Evolutionary conservation across 2,888 invertebrate genomes (phyloP).

Genomic region (Drosophila ezoana): DNA sequence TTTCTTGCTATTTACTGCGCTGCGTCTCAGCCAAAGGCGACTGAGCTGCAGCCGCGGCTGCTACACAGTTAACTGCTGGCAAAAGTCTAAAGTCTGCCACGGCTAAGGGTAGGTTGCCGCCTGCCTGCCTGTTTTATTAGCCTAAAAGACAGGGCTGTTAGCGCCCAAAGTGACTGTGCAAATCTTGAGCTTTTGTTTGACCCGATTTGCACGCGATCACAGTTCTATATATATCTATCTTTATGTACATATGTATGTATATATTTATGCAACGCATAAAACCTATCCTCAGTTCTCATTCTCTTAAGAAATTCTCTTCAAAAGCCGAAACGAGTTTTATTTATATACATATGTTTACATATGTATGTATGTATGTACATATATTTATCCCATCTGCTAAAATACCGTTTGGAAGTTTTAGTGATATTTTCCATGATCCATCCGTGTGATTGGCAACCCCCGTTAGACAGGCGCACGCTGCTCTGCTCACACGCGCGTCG

Average conservation of each 20-base stretch:
- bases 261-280: too few relatives aligned
- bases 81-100: conserved; percentile 5
- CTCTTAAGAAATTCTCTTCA: too few relatives aligned
- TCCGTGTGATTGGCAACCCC: background rate
- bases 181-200: conserved; percentile 2
- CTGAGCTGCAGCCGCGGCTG: conserved; percentile 30
- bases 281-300: too few relatives aligned
- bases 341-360: too few relatives aligned
- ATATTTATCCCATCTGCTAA: too few relatives aligned
- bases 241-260: background rate
- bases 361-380: too few relatives aligned
- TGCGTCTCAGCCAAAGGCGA: conserved; percentile 16
- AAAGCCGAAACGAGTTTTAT: too few relatives aligned
- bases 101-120: conserved; percentile 53
- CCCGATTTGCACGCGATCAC: background rate
- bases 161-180: background rate
- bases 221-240: background rate
- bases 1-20: background rate
- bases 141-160: conserved; percentile 58
- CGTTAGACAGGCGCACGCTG: conserved; percentile 1
- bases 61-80: background rate
- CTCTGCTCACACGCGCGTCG: conserved; percentile 10
- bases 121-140: conserved; percentile 16
- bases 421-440: conserved; percentile 12
- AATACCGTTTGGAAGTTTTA: background rate